These are phyloP conservation scores for Brachionus angularis DNA, from an alignment of 1,140 invertebrate genomes.

Conservation along the genomic window DNA sequence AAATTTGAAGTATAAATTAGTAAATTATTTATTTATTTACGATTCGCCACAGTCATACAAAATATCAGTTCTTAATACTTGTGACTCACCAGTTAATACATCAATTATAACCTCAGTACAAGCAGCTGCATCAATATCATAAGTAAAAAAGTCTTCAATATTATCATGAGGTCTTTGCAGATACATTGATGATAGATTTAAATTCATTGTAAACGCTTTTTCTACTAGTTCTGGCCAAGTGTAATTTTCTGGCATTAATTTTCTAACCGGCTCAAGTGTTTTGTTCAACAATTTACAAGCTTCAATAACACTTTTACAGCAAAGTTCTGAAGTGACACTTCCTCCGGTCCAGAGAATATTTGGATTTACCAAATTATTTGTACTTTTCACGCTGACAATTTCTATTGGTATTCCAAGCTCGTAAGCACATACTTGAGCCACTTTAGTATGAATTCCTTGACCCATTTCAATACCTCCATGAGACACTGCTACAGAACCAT, in stretches of 20 bases:
- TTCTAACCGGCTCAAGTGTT: constrained; percentile 38
- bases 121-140: constrained; percentile 48
- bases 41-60: constrained; percentile 40
- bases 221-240: constrained; percentile 29
- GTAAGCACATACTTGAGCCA: constrained; percentile 72
- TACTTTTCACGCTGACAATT: constrained; percentile 67
- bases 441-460: constrained; percentile 74
- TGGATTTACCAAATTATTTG: constrained; percentile 62
- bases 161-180: not conserved
- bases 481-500: constrained; percentile 70
- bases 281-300: constrained; percentile 45
- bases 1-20: not conserved
- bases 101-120: constrained; percentile 61
- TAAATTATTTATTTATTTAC: constrained; percentile 2
- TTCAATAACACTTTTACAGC: constrained; percentile 46
- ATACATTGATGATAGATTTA: constrained; percentile 1
- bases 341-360: constrained; percentile 65
- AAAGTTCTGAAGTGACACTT: constrained; percentile 68
- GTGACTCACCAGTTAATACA: constrained; percentile 59
- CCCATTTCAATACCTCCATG: constrained; percentile 79
- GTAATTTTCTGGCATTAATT: constrained; percentile 16
- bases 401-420: constrained; percentile 69
- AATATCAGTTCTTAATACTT: constrained; percentile 41
- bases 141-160: not conserved
- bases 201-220: not conserved